Base-by-base conservation (phyloP, 2,888 invertebrate genomes). In the Prenolepis imparis region DNA sequence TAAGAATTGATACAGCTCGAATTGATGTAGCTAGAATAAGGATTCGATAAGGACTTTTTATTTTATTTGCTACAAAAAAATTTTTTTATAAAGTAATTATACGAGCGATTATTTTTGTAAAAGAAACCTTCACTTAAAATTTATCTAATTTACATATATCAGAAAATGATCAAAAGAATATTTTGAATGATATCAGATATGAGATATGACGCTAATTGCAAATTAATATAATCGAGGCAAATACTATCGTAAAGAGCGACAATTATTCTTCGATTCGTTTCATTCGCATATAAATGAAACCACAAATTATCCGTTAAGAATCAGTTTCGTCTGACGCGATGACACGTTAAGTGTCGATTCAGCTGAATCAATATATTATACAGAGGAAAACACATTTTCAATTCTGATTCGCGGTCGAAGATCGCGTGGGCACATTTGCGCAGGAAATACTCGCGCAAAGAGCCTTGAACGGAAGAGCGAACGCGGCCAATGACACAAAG, bases 291-390 rank as follows among this genome's bases (percentile, higher is more conserved):
- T n/a, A 59, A 36, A 44, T 52, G 57, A 68, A 67, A 41, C 18
- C 59, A 21, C 44, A 72, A 24, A 72, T 72, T 72, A 72, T 12
- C 36, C 59, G 9, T 59, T 32, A 48, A 32, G 24, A 36, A 48
- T 72, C 28, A 72, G 59, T 59, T 80, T 72, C 44, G n/a, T 36
- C 8, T 66, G 80, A 63, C 67, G 77, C 74, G 78, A 81, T 67
- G 82, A 84, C 87, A 84, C 80, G 84, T 77, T 82, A 77, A 84
- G 82, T 89, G 86, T 87, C 87, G 84, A 89, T 89, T 87, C 89
- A 89, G 88, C 88, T 89, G 88, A 89, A 89, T 89, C 88, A 89
- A 89, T 87, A 87, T n/a, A n/a, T n/a, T n/a, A n/a, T 28, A 64
- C 72, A 41, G 82, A 77, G 78, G 64, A 61, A 78, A 48, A 83